Conservation (phyloP, 2,113 vertebrate genomes). For the Sardina pilchardus region DNA sequence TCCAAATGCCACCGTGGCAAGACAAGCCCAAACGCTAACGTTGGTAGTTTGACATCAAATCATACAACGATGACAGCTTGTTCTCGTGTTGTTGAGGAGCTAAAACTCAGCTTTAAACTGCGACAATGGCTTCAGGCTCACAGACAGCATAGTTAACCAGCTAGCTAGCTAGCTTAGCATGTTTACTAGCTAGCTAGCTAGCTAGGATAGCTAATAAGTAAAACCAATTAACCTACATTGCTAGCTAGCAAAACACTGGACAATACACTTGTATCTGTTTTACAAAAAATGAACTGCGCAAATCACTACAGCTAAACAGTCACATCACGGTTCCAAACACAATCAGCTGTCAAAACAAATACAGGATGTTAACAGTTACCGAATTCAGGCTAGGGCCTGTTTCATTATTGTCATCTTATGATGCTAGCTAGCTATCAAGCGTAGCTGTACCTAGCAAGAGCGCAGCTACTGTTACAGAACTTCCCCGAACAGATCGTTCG, state of each 20-base stretch:
- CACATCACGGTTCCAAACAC: background rate
- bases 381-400: background rate
- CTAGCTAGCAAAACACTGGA: background rate
- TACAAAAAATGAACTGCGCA: background rate
- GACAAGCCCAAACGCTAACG: background rate
- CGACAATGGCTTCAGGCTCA: background rate
- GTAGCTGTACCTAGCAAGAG: background rate
- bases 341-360: constrained; percentile 10
- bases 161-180: background rate
- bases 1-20: background rate
- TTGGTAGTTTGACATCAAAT: background rate
- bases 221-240: background rate
- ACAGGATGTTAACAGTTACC: constrained; percentile 9
- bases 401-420: constrained; percentile 12
- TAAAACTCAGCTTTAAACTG: background rate
- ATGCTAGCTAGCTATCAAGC: background rate
- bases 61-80: background rate
- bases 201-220: background rate
- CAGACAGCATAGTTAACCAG: background rate
- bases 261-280: background rate
- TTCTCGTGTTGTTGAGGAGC: background rate
- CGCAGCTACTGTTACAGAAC: background rate
- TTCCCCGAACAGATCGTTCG: constrained; percentile 1
- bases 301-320: background rate
- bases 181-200: background rate